Evolutionary conservation across 2,113 vertebrate genomes (phyloP), one percentile per base, ranked within the genome.

Genomic region (Pollachius pollachius): DNA sequence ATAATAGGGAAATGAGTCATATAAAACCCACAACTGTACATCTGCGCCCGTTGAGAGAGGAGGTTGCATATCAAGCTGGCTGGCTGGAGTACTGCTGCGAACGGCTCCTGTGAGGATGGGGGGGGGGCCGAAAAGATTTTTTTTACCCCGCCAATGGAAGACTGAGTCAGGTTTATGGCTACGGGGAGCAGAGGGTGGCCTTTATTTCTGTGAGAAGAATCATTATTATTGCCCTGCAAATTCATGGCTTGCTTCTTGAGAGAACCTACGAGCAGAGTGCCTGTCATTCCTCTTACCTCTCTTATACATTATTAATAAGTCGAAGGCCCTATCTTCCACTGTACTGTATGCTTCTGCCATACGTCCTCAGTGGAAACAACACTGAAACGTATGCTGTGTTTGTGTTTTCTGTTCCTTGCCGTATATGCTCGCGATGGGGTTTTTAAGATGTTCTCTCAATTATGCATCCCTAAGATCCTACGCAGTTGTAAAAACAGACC

Each of bases 141-240:
- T 13, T 87, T 91, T 87, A 88, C 89, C 76, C 79, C 83, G 72
- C 85, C 88, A 88, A 89, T 88, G 87, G 88, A 88, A 89, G 85
- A 88, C 84, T 83, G 81, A 88, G 90, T 89, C 89, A 86, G 85
- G 82, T 90, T 92, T 92, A 92, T 91, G 89, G 90, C 89, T 90
- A 78, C 77, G 67, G 87, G 87, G 89, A 89, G 85, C 85, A 85
- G 81, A 84, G 82, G 86, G 85, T 90, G 88, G 87, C 88, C 87
- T 91, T 92, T 92, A 91, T 92, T 90, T 91, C 84, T 85, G 87
- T 85, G 84, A 87, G 89, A 92, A 90, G 87, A 90, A 85, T 90
- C 87, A 90, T 92, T 89, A 89, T 91, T 90, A 90, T 91, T 88
- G 86, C 87, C 81, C 82, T 82, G 85, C 83, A 87, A 90, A 92